These are phyloP conservation scores for Atopsyche davidsoni DNA, from an alignment of 1,140 invertebrate species.

Conservation along the genomic window DNA sequence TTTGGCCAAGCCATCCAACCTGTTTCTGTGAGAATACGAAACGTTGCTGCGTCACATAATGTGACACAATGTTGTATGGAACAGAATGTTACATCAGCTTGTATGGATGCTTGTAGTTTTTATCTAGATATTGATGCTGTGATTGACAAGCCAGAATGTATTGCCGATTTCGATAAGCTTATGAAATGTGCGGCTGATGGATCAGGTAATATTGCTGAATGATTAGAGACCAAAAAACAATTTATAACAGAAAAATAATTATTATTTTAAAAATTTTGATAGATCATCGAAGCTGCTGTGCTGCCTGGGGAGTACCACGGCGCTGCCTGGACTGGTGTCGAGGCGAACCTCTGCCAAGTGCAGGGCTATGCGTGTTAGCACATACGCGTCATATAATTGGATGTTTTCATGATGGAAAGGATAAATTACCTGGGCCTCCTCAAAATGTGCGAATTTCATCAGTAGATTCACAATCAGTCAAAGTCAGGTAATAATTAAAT, in stretches of 20 bases:
- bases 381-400: conserved; percentile 68
- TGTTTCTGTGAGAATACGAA: conserved; percentile 61
- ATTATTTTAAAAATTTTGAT: conserved; percentile 46
- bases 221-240: neutral
- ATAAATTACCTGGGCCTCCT: conserved; percentile 70
- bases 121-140: conserved; percentile 75
- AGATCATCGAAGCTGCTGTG: conserved; percentile 75
- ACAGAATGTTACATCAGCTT: conserved; percentile 60
- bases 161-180: conserved; percentile 75
- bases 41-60: conserved; percentile 54
- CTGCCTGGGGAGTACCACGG: conserved; percentile 55
- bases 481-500: conserved; percentile 42
- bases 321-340: conserved; percentile 58
- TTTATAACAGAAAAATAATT: neutral
- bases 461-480: conserved; percentile 53
- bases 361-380: conserved; percentile 61
- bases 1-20: conserved; percentile 64
- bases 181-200: conserved; percentile 79
- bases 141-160: conserved; percentile 69
- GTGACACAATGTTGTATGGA: conserved; percentile 65
- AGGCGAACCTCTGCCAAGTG: conserved; percentile 34
- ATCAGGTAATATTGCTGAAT: conserved; percentile 41
- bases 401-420: conserved; percentile 73
- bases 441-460: conserved; percentile 58
- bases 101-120: conserved; percentile 73